Conservation (phyloP, 2,113 vertebrate genomes). For the Nothoprocta pentlandii region DNA sequence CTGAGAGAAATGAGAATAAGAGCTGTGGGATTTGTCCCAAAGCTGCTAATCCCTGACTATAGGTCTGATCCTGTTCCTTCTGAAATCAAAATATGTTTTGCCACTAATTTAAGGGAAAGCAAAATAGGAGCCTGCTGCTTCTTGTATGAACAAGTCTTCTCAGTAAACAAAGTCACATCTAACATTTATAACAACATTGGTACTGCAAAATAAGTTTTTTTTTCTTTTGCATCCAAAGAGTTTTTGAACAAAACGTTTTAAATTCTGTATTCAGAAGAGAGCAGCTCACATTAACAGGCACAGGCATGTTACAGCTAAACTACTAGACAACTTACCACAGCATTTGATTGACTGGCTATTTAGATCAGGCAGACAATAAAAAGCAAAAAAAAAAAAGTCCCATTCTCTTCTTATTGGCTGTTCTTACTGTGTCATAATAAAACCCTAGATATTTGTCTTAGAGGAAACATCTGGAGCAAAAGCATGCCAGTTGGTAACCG, state of each 20-base stretch:
- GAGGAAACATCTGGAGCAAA: slow-evolving; percentile 74
- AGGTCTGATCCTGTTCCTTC: neutral
- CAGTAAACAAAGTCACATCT: neutral
- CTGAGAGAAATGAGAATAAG: neutral
- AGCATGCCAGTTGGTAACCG: slow-evolving; percentile 9
- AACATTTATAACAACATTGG: neutral
- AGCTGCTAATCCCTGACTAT: neutral
- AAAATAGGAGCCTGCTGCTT: neutral
- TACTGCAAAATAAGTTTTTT: slow-evolving; percentile 26
- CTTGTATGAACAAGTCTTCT: neutral
- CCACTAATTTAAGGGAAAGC: neutral
- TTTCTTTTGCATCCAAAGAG: neutral
- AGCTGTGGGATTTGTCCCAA: neutral
- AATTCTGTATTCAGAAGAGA: neutral
- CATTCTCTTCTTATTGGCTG: neutral
- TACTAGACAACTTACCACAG: neutral
- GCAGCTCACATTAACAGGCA: neutral
- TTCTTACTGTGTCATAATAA: slow-evolving; percentile 59
- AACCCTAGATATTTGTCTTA: slow-evolving; percentile 51
- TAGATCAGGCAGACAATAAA: neutral
- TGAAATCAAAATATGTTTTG: neutral
- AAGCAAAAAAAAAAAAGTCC: neutral
- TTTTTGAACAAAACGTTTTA: slow-evolving; percentile 25
- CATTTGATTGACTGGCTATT: slow-evolving; percentile 2
- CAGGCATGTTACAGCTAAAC: neutral